phyloP scores from a whole-genome alignment of 2,113 vertebrate species.

The Campylomormyrus numenius region DNA sequence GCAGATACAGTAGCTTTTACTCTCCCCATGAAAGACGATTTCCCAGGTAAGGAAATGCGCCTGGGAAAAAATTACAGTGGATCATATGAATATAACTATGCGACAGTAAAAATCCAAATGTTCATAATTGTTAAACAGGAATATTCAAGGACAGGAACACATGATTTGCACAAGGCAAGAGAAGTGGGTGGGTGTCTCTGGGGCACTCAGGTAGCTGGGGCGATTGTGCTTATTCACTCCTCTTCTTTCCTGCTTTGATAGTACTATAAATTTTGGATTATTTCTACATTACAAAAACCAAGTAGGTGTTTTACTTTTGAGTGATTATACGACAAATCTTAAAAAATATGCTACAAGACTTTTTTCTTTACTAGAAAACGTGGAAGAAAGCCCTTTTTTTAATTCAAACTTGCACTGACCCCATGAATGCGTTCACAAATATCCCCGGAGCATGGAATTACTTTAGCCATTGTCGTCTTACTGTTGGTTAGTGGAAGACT shows the following conservation, averaged over 20 bases:
- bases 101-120: neutral
- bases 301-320: neutral
- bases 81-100: neutral
- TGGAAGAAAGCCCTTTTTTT: neutral
- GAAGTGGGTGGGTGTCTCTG: neutral
- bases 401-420: neutral
- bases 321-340: neutral
- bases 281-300: neutral
- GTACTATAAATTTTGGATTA: neutral
- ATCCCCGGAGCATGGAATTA: neutral
- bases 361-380: neutral
- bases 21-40: neutral
- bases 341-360: neutral
- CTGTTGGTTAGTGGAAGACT: neutral
- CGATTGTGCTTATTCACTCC: neutral
- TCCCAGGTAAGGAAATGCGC: neutral
- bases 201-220: neutral
- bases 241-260: neutral
- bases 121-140: neutral
- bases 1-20: neutral
- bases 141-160: neutral
- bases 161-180: neutral
- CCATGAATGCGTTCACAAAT: neutral
- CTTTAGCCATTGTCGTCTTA: neutral
- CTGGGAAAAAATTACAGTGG: neutral